phyloP scores from a whole-genome alignment of 2,113 vertebrate genomes.

The Eleginops maclovinus region DNA sequence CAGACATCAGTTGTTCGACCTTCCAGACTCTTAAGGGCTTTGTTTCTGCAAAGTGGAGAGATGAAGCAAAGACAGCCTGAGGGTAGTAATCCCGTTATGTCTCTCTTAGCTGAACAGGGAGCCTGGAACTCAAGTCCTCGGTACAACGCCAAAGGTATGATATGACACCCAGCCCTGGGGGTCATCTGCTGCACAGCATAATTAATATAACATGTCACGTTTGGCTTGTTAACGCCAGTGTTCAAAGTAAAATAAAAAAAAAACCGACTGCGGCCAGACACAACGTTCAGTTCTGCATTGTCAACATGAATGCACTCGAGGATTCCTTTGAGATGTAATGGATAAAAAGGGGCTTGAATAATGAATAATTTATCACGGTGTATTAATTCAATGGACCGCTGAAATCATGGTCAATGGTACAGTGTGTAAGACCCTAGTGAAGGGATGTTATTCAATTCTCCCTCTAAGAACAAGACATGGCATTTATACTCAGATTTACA shows the following conservation, averaged over 20 bases:
- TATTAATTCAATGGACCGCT: conserved; percentile 77
- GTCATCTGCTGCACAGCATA: conserved; percentile 66
- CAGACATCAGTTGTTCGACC: conserved; percentile 51
- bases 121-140: conserved; percentile 58
- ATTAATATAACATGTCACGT: conserved; percentile 74
- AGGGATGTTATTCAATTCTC: conserved; percentile 37
- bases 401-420: conserved; percentile 54
- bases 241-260: conserved; percentile 77
- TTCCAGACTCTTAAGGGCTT: conserved; percentile 45
- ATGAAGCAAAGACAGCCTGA: conserved; percentile 65
- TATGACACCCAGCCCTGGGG: conserved; percentile 57
- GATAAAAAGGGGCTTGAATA: conserved; percentile 69
- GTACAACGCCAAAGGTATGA: conserved; percentile 52
- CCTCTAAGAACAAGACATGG: conserved; percentile 4
- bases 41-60: conserved; percentile 54
- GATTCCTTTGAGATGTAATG: conserved; percentile 65
- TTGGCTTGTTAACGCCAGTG: conserved; percentile 76
- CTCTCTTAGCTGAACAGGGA: conserved; percentile 59
- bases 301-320: conserved; percentile 69
- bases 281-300: conserved; percentile 66
- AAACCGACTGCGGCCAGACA: conserved; percentile 60
- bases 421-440: conserved; percentile 32
- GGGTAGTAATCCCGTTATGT: conserved; percentile 55
- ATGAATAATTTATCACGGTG: conserved; percentile 78
- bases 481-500: conserved; percentile 5